Evolutionary conservation across 2,888 invertebrate genomes (phyloP).

Genomic region (Galerucella calmariensis): DNA sequence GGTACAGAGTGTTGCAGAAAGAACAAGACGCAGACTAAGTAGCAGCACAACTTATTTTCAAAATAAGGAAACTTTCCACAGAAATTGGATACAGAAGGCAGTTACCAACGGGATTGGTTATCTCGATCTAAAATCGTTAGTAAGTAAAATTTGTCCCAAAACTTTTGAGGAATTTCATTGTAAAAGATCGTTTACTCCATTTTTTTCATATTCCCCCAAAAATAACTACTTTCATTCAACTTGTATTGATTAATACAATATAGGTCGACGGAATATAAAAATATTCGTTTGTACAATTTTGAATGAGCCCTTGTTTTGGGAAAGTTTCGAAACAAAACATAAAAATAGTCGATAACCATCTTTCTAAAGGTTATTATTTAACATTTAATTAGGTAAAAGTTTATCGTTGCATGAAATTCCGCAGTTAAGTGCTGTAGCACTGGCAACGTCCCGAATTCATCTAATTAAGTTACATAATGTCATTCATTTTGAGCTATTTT

Average conservation of each 20-base stretch:
- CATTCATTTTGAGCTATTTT: conserved; percentile 31
- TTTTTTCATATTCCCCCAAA: too few species aligned
- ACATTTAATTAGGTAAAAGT: conserved; percentile 35
- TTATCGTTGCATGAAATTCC: conserved; percentile 37
- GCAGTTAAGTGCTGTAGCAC: conserved; percentile 26
- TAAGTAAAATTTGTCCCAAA: too few species aligned
- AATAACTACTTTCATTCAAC: too few species aligned
- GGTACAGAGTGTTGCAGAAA: too few species aligned
- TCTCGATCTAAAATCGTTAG: too few species aligned
- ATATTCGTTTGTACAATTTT: not conserved
- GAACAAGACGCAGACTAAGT: too few species aligned
- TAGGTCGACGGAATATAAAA: not conserved
- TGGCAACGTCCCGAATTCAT: conserved; percentile 29
- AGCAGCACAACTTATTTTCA: too few species aligned
- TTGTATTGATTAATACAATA: not conserved
- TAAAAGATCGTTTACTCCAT: too few species aligned
- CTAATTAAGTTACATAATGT: conserved; percentile 38
- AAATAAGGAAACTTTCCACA: too few species aligned
- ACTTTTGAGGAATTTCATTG: too few species aligned
- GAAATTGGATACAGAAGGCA: too few species aligned
- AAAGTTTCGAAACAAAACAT: conserved; percentile 8
- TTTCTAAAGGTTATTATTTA: conserved; percentile 29
- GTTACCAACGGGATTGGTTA: too few species aligned
- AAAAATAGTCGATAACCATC: conserved; percentile 19
- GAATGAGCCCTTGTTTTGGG: not conserved